Evolutionary conservation across 2,888 invertebrate species (phyloP).

Genomic region (Schrankia costaestrigalis): DNA sequence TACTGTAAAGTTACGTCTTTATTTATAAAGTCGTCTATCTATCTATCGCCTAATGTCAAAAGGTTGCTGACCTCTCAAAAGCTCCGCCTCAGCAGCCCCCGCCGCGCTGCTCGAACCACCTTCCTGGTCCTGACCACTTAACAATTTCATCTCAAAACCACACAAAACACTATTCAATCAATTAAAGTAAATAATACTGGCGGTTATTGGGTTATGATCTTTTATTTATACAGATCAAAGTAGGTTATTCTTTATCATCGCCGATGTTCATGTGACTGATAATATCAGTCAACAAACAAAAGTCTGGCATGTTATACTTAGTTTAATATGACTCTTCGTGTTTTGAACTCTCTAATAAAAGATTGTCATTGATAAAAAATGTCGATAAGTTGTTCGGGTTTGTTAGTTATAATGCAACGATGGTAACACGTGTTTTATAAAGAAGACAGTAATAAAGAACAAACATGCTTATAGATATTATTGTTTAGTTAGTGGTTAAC

Average conservation of each 20-base stretch:
- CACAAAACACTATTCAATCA: slow-evolving; percentile 20
- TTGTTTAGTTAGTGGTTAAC: no score
- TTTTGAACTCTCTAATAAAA: slow-evolving; percentile 19
- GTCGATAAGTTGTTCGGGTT: neutral
- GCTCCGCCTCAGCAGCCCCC: slow-evolving; percentile 55
- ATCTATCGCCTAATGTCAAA: no score
- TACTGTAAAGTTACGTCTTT: no score
- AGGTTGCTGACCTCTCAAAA: slow-evolving; percentile 46
- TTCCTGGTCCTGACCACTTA: slow-evolving; percentile 67
- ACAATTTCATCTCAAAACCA: slow-evolving; percentile 51
- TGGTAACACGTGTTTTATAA: no score
- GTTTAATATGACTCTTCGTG: slow-evolving; percentile 21
- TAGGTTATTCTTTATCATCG: slow-evolving; percentile 75
- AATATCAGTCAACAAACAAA: slow-evolving; percentile 33
- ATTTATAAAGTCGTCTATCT: no score
- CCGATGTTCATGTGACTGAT: slow-evolving; percentile 64
- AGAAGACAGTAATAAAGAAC: no score
- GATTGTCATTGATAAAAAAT: slow-evolving; percentile 17
- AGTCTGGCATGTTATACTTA: slow-evolving; percentile 9
- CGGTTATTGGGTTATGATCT: slow-evolving; percentile 42
- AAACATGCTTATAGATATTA: no score
- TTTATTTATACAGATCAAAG: slow-evolving; percentile 67
- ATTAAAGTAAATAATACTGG: slow-evolving; percentile 39
- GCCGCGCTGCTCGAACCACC: no score
- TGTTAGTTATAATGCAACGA: no score